Evolutionary conservation across 2,113 vertebrate genomes (phyloP).

Genomic region (Rhizomys pruinosus): DNA sequence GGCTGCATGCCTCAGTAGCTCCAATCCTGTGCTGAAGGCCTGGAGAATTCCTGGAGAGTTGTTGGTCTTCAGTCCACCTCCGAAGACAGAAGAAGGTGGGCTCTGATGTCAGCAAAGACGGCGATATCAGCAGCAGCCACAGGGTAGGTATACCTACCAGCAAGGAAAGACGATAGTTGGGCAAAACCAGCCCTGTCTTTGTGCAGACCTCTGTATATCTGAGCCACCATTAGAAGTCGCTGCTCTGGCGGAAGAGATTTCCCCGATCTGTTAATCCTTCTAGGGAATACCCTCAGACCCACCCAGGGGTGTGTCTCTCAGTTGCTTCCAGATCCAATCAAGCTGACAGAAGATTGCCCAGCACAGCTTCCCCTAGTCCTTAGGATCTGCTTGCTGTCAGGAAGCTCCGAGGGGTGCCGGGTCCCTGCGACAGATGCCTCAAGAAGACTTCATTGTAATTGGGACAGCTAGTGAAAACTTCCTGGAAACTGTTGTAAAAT

Average conservation of each 20-base stretch:
- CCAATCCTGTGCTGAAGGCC: not conserved
- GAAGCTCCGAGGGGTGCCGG: no score
- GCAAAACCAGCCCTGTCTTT: no score
- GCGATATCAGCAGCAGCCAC: no score
- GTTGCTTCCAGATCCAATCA: not conserved
- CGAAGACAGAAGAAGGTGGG: not conserved
- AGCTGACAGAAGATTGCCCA: not conserved
- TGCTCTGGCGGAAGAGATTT: not conserved
- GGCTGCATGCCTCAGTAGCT: not conserved
- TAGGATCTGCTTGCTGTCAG: not conserved
- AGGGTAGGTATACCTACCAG: not conserved
- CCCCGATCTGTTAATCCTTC: not conserved
- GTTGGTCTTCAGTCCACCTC: not conserved
- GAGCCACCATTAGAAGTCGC: not conserved
- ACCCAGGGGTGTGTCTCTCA: not conserved
- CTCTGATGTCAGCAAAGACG: not conserved
- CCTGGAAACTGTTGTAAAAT: slow-evolving; percentile 61
- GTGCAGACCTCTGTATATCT: not conserved
- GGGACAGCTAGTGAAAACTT: slow-evolving; percentile 50
- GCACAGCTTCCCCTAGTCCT: not conserved
- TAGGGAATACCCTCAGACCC: not conserved
- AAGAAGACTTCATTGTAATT: slow-evolving; percentile 47
- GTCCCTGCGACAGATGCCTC: not conserved
- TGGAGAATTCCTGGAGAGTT: no score
- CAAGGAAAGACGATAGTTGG: not conserved